A percentile compares a stretch with the other conserved stretches of the same genome.
Conservation (phyloP, 2,888 invertebrate species). For the Ormyrus thymus region DNA sequence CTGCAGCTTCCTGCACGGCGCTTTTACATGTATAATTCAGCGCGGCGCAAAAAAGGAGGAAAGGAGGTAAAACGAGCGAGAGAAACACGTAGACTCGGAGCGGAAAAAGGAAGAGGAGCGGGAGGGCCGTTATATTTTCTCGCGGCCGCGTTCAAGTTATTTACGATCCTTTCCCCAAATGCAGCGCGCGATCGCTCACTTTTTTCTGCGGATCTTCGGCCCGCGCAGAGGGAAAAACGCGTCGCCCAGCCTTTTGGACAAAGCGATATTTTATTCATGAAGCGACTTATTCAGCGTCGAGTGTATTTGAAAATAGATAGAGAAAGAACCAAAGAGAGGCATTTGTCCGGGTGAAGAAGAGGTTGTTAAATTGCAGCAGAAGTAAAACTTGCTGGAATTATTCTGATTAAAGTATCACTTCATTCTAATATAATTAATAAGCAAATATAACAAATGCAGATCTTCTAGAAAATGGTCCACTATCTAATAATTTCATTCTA, state of each 20-base stretch:
- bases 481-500: too few relatives aligned
- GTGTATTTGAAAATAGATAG: slow-evolving; percentile 14
- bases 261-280: slow-evolving; percentile 75
- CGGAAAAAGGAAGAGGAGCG: slow-evolving; percentile 32
- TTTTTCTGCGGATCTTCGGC: slow-evolving; percentile 51
- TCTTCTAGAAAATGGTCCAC: too few relatives aligned
- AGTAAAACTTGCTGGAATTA: too few relatives aligned
- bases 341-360: neutral
- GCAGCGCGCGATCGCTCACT: slow-evolving; percentile 67
- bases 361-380: neutral
- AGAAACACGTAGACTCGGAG: slow-evolving; percentile 44
- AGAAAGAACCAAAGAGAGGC: slow-evolving; percentile 18
- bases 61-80: neutral
- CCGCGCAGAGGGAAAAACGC: slow-evolving; percentile 65
- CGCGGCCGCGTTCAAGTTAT: slow-evolving; percentile 59
- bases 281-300: slow-evolving; percentile 66
- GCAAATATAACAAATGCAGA: too few relatives aligned
- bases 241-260: slow-evolving; percentile 71
- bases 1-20: slow-evolving; percentile 18
- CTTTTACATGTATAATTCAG: slow-evolving; percentile 55
- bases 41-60: slow-evolving; percentile 17
- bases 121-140: slow-evolving; percentile 53
- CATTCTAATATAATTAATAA: too few relatives aligned
- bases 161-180: slow-evolving; percentile 68
- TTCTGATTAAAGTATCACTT: neutral